These are phyloP conservation scores for Microcebus lehilahytsara DNA, from an alignment of 2,113 vertebrate species.

Conservation along the genomic window DNA sequence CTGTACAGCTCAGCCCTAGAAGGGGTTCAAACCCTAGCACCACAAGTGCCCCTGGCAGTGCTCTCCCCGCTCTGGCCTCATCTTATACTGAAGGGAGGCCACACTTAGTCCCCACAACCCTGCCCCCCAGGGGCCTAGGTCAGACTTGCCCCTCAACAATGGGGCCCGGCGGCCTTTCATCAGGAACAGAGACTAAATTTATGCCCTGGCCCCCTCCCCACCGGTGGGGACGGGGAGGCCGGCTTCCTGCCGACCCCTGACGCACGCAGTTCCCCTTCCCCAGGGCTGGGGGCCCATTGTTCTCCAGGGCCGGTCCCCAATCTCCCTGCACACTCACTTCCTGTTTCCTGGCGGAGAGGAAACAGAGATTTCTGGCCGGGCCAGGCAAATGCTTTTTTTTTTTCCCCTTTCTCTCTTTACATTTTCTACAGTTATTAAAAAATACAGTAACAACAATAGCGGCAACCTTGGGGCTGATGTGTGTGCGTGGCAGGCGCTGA, in stretches of 20 bases:
- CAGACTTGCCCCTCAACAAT: neutral
- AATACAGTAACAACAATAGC: neutral
- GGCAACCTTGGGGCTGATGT: neutral
- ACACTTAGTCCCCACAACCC: neutral
- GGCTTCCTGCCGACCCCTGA: slow-evolving; percentile 87
- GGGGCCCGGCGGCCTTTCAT: neutral
- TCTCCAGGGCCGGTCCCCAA: slow-evolving; percentile 86
- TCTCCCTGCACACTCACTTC: slow-evolving; percentile 92
- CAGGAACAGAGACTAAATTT: slow-evolving; percentile 78
- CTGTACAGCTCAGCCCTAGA: neutral
- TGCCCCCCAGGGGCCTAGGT: neutral
- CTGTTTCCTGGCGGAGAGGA: slow-evolving; percentile 94
- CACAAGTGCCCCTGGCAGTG: neutral
- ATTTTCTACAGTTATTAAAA: slow-evolving; percentile 74
- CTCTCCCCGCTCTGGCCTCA: neutral
- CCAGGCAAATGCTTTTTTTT: slow-evolving; percentile 64
- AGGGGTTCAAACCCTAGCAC: fast-evolving
- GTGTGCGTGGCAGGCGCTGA: fast-evolving
- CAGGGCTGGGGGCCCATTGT: slow-evolving; percentile 91
- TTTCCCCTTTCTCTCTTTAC: neutral
- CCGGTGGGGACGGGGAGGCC: slow-evolving; percentile 85
- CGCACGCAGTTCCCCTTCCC: slow-evolving; percentile 96
- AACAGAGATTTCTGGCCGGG: slow-evolving; percentile 86
- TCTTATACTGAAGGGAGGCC: neutral
- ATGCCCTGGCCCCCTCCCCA: slow-evolving; percentile 29